Percentiles rank a stretch among this genome's conserved stretches.
Conservation (phyloP, 2,888 invertebrate genomes). For the Odontocerum albicorne region DNA sequence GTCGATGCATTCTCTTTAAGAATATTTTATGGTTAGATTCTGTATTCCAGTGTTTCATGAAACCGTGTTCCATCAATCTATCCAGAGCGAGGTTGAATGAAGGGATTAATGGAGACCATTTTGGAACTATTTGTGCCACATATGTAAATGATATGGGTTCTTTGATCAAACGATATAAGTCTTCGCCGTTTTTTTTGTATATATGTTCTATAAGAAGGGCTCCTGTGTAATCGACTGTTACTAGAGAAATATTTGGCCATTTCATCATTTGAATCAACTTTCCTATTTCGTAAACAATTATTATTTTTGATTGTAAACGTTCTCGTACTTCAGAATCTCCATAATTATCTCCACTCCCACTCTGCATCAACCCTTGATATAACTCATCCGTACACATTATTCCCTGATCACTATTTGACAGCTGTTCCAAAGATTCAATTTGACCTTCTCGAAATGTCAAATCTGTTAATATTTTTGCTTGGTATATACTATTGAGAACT, state of each 20-base stretch:
- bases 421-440: conserved; percentile 19
- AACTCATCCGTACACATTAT: conserved; percentile 13
- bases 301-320: conserved; percentile 7
- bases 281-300: conserved; percentile 9
- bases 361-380: not conserved
- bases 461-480: conserved; percentile 10
- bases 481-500: conserved; percentile 22
- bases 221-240: conserved; percentile 21
- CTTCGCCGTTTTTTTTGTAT: conserved; percentile 14
- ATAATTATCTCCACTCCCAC: not conserved
- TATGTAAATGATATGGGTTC: conserved; percentile 18
- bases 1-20: not conserved
- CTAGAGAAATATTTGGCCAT: conserved; percentile 5
- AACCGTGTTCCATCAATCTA: not conserved
- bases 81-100: conserved; percentile 16
- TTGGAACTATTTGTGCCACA: conserved; percentile 18
- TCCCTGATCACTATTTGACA: conserved; percentile 11
- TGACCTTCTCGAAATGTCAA: conserved; percentile 4
- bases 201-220: not conserved
- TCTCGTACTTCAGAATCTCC: conserved; percentile 7
- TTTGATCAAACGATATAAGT: conserved; percentile 22
- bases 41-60: not conserved
- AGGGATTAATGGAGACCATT: conserved; percentile 16
- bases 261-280: not conserved
- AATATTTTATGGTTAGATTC: not conserved